Evolutionary conservation across 2,113 vertebrate genomes (phyloP), one percentile per base, ranked within the genome.

Genomic region (Coreoperca whiteheadi): DNA sequence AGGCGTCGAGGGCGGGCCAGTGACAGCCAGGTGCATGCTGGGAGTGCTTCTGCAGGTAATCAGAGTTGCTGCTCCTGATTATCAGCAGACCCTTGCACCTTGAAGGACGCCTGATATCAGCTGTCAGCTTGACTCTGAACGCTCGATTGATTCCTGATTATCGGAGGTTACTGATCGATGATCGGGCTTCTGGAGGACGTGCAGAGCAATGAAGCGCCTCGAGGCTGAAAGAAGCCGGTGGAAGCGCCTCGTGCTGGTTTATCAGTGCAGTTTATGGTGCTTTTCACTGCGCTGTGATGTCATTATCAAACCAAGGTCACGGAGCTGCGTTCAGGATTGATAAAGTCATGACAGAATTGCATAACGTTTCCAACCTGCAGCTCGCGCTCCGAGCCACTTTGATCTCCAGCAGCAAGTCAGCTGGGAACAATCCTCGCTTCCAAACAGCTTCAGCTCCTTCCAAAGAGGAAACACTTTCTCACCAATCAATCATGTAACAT

Each of bases 51-150:
- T 77, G 54, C 10, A 21, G 32, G 12, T 37, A 25, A 20, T 53
- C 32, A 7, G 56, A 16, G 28, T 2, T 20, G 39, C 70, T 37
- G 72, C 18, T 11, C 41, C 71, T 64, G 28, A 8, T 82, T 82
- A 80, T 72, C 70, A 28, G 69, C 64, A 57, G 78, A 84, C 71
- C 67, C 48, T 83, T 65, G 77, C 32, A 51, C 71, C 67, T 28
- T 63, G n/a, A 2, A 48, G 54, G 34, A 32, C 14, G 1, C 21
- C 14, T 43, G 54, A 30, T 76, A 79, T 83, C 65, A 66, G 43
- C 1, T 59, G 66, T 63, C 34, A 37, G 57, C 18, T 41, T 37
- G 61, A 86, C 66, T 18, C 65, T 2, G 2, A 54, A 11, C 0
- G 1, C 6, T 39, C 0, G 1, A 80, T 56, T 56, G 76, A 68